Base-by-base conservation (phyloP, 2,797 vertebrate species). In the Emydoidea blandingii region DNA sequence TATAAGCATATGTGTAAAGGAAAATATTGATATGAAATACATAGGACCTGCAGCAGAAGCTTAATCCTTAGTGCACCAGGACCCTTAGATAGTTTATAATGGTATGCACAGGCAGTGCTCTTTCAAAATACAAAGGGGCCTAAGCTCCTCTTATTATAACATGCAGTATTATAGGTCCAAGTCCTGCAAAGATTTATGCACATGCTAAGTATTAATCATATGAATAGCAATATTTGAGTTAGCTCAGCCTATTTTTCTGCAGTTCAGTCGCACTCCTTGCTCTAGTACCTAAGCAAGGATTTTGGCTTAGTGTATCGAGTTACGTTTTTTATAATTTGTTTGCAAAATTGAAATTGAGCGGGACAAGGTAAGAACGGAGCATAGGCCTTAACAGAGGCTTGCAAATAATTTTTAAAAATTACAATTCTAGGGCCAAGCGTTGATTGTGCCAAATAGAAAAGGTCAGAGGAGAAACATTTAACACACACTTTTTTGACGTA, bases 231-330 rank as follows among this genome's bases (percentile, higher is more conserved):
- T 56, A 3, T 90, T 90, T 86, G 37, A 88, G 11, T 79, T 91
- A 90, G 50, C 50, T 94, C 79, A 88, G n/a, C 85, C 85, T 87
- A 4, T 87, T 92, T n/a, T 86, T 91, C 91, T 79, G 52, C 78
- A 72, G 34, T 79, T 94, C 93, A 78, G 88, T 81, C 37, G 41
- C 59, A 93, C 83, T 12, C 76, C 5, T 91, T 82, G 50, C 34
- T 68, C 34, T 65, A n/a, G 31, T 65, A n/a, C 31, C 29, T 18
- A 18, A n/a, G 80, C 29, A 87, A 65, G 21, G n/a, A 4, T 54
- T 96, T 94, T 94, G 85, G 47, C 41, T 91, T 88, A 82, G 41
- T 89, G n/a, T 62, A 68, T 57, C 72, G 15, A 65, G 59, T 65
- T 65, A 65, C 18, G 3, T 37, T 3, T 87, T 84, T 74, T 81